Base-by-base conservation (phyloP, 2,797 vertebrate genomes). In the Enteromius radiatus region DNA sequence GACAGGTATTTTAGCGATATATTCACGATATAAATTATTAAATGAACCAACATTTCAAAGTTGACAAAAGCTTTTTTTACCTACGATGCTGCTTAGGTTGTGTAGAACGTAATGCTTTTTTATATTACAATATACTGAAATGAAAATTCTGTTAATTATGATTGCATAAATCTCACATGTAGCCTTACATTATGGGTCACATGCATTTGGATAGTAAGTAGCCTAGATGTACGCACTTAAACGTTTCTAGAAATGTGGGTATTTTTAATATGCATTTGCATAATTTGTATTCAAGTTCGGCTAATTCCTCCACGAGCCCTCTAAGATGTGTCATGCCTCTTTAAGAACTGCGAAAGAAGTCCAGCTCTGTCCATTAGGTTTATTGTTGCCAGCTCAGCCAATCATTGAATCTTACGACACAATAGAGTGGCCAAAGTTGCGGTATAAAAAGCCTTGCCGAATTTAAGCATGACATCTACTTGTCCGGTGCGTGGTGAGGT, bases 381-480 rank as follows among this genome's bases (percentile, higher is more conserved):
- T 96, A 96, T 97, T 97, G 96, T 97, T 95, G 95, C 93, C 94
- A 91, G 93, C 93, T 92, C 95, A 97, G 96, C 98, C 97, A 99
- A 99, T 99, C 96, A 89, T 95, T 87, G 95, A 92, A 91, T 95
- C 94, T 94, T 96, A 97, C 96, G 96, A 96, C 96, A 97, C 92
- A 95, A 92, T 91, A 96, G 95, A 94, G 95, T 94, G 94, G 95
- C 95, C 94, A 94, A 96, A 96, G 94, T 96, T 93, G 94, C 93
- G 93, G 96, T 98, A 99, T 99, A 99, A 98, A 96, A 98, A 97
- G 96, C 94, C 92, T 95, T 91, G 96, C 95, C 94, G 95, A 94
- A 95, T 96, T 96, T 94, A 92, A 92, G 90, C 95, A 95, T 96
- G 96, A 96, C 95, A 95, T 94, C 95, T 94, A 92, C 95, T 94